Base-by-base conservation (phyloP, 2,113 vertebrate species). In the Lucifuga dentata region DNA sequence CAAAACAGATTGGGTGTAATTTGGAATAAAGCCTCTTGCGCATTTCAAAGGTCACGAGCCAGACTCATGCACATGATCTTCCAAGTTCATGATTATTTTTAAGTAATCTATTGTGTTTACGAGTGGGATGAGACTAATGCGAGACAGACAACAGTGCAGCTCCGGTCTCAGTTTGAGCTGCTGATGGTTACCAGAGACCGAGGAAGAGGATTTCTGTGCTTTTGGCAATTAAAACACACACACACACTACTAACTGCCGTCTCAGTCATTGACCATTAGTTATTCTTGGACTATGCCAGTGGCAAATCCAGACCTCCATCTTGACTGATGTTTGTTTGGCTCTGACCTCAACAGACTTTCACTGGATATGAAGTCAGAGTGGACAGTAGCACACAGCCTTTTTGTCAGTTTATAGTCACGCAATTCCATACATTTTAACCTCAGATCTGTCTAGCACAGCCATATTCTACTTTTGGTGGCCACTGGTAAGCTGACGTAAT, bases 241-340 rank as follows among this genome's bases (percentile, higher is more conserved):
- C 11, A 46, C 49, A 65, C 67, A 44, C 43, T 33, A 50, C 56
- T 26, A 35, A 39, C 45, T 45, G 26, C 61, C 61, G 62, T 77
- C 78, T 58, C 68, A 48, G 68, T 64, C 66, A 67, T 33, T 68
- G 57, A 62, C 36, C 44, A 36, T 69, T 57, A 72, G 40, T 57
- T 45, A 58, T 35, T 35, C 24, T 26, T 46, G 43, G 21, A 23
- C 52, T 17, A 43, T 70, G 50, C 35, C 63, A 59, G 50, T 65
- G 68, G 51, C 80, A 46, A 68, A 84, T 59, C 70, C 44, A 67
- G 77, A 61, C 82, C 53, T 73, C 1, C 15, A 35, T 33, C 11
- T 44, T 59, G 16, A 48, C 17, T n/a, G 32, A 9, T 57, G 32
- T 51, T 52, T 35, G 40, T 70, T 58, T 26, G 41, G 23, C 36